These are phyloP conservation scores for Gasterosteus nipponicus DNA, from an alignment of 2,113 vertebrate genomes.

Conservation along the genomic window DNA sequence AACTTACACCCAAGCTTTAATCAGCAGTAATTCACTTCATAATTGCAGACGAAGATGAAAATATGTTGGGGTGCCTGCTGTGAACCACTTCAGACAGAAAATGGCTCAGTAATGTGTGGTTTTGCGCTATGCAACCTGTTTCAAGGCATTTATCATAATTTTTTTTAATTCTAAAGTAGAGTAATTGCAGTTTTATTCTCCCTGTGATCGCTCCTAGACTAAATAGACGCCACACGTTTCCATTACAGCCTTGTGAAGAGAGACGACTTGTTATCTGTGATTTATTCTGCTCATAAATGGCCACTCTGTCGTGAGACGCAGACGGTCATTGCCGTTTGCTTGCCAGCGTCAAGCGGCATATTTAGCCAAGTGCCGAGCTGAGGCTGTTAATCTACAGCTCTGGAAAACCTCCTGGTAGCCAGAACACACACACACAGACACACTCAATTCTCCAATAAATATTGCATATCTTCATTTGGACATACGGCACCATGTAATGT, in stretches of 20 bases:
- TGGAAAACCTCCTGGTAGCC: constrained; percentile 57
- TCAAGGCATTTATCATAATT: constrained; percentile 5
- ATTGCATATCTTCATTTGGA: constrained; percentile 62
- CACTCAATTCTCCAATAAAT: constrained; percentile 29
- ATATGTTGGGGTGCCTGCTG: background rate
- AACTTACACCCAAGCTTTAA: constrained; percentile 29
- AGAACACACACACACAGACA: constrained; percentile 22
- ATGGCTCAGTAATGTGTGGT: constrained; percentile 1
- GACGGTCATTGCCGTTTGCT: constrained; percentile 28
- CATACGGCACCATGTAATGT: constrained; percentile 50
- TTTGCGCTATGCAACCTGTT: background rate
- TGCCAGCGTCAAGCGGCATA: constrained; percentile 13
- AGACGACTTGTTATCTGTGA: constrained; percentile 44
- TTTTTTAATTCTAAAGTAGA: constrained; percentile 1
- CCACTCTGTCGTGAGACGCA: constrained; percentile 50
- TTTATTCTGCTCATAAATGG: constrained; percentile 54
- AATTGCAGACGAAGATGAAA: constrained; percentile 17
- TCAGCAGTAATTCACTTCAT: constrained; percentile 22
- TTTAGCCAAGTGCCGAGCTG: constrained; percentile 43
- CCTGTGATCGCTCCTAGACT: constrained; percentile 5
- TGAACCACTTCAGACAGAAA: constrained; percentile 25
- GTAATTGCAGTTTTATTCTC: background rate
- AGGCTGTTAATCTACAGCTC: constrained; percentile 54
- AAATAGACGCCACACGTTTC: constrained; percentile 28
- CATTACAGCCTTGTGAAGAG: constrained; percentile 25